Base-by-base conservation (phyloP, 53 echinoderm and acorn worm genomes). In the Henricia sp. region DNA sequence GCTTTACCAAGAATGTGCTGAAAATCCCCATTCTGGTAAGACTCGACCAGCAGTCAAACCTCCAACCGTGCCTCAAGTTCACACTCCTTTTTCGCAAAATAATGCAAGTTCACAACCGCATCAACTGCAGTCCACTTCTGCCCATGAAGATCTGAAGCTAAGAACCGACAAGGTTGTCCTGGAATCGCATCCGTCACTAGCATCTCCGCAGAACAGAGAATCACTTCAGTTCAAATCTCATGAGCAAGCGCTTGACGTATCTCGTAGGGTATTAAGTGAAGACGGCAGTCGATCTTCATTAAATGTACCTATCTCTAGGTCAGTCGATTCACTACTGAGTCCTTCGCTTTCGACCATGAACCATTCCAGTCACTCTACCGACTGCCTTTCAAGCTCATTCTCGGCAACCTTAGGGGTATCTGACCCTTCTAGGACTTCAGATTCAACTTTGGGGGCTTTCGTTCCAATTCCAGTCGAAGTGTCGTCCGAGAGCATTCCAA, bases 391-490 rank as follows among this genome's bases (percentile, higher is more conserved):
- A 20, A 48, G 0, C 67, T 3, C 8, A 0, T 38, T 38, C n/a
- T 38, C 19, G 48, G 9, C 38, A 17, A 5, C 17, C n/a, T 19
- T n/a, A 16, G 48, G 14, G n/a, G 4, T 8, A 11, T 37, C 43
- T 29, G 24, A 42, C 14, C 42, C 28, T 37, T 60, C 28, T 19
- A 39, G 77, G 42, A 77, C 77, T 26, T 77, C 77, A 8, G 77
- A 77, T 44, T 60, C 60, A 8, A 29, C 42, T 77, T 59, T 57
- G 6, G 39, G 28, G 9, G 6, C 44, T 25, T 58, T 59, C 28
- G 27, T 57, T 59, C 29, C 60, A 17, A 42, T 3, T 41, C 77
- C 28, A 27, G 25, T 70, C 27, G 40, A 70, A 37, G 46, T 5
- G 17, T 14, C 43, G 11, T 70, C 27, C 13, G 1, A 5, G 23